Conservation (phyloP, 2,113 vertebrate species). For the Leucosticte australis region DNA sequence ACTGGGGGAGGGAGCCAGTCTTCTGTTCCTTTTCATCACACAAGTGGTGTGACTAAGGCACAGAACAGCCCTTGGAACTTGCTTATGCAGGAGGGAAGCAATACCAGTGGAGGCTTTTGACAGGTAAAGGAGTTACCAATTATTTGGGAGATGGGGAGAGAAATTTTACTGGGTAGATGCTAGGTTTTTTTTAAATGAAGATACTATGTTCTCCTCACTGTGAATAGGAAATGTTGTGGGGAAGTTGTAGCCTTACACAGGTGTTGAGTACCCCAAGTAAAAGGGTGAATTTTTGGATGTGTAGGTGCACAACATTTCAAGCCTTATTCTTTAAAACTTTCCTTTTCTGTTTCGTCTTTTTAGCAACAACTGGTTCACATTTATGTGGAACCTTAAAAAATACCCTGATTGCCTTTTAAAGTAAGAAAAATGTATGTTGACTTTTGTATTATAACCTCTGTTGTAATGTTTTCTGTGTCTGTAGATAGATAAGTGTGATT, state of each 20-base stretch:
- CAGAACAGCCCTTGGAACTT: background rate
- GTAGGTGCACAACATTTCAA: background rate
- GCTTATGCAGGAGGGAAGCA: background rate
- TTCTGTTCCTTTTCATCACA: background rate
- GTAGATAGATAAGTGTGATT: background rate
- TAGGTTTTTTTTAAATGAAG: background rate
- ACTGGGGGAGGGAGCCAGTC: background rate
- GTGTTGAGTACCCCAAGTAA: background rate
- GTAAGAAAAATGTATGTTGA: background rate
- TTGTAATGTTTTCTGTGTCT: background rate
- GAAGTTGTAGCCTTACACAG: background rate
- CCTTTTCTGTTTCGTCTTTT: background rate
- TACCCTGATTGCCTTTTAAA: background rate
- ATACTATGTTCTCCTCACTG: background rate
- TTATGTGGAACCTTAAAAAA: background rate
- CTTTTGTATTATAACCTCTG: background rate
- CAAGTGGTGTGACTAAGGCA: background rate
- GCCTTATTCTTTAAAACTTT: conserved; percentile 12
- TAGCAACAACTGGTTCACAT: background rate
- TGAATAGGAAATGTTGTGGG: background rate
- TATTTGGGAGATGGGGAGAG: background rate
- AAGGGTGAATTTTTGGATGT: background rate
- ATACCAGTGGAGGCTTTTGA: background rate
- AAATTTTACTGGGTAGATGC: background rate
- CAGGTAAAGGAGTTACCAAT: background rate